Evolutionary conservation across 1,140 invertebrate species (phyloP), one percentile per base, ranked within the genome.

Genomic region (Zophobas morio): DNA sequence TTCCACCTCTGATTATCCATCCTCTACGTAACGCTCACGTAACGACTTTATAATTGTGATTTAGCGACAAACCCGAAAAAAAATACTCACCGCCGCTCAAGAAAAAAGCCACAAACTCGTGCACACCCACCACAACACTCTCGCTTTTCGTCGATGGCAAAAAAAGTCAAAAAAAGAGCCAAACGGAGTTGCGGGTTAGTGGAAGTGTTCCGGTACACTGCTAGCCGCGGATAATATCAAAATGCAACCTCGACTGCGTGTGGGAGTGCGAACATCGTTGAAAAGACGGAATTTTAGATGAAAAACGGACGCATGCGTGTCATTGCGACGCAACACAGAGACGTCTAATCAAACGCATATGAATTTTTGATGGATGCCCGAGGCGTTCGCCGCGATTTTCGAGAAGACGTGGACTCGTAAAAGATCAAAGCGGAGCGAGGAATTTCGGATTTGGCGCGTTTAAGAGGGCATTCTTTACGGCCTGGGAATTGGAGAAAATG

Each of bases 211-310:
- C 60, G 60, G 39, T 66, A 46, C 60, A 42, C 36, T 66, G 60
- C 20, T 37, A 66, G 37, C 57, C 57, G 36, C 57, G 57, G 36
- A 39, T 63, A 63, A 66, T 66, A 66, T 66, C 60, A 73, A 73
- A 73, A 73, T 73, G 71, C 71, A 73, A 56, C 71, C 51, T 53
- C 71, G 71, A 56, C 36, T 56, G 49, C 56, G 71, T 73, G 71
- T 73, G 49, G 71, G 71, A 73, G 71, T 73, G 71, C 71, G 71
- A 73, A 73, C 71, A 56, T 73, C 49, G 71, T 37, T 73, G 49
- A 73, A 73, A 73, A 73, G 49, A 56, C 54, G 71, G 71, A 73
- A 73, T 51, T 73, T 73, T 73, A 73, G 71, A 73, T 56, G 71
- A 73, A 73, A 73, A 73, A 53, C 49, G 71, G 54, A 73, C 71